Base-by-base conservation (phyloP, 2,797 vertebrate genomes). In the Lithobates pipiens region DNA sequence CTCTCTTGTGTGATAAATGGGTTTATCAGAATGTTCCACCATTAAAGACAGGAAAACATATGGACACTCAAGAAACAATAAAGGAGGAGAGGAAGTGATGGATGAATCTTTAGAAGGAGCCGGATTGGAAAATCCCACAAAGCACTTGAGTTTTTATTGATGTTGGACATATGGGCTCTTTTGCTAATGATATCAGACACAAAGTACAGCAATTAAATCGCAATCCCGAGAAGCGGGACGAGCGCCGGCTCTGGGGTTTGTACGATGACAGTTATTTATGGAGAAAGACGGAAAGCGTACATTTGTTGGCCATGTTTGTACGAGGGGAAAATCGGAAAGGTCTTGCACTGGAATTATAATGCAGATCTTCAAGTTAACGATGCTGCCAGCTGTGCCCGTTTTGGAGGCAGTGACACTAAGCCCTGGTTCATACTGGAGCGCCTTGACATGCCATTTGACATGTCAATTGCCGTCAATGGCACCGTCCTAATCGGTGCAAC, bases 1-100 rank as follows among this genome's bases (percentile, higher is more conserved):
- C 36, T n/a, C 36, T 67, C 34, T n/a, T 3, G 39, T 65, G 44
- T 69, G 77, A 69, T 79, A 42, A 68, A 79, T 79, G 36, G 27
- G 4, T 23, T 69, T 1, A 83, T 61, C 57, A 83, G 57, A 74
- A 29, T 50, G 16, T 65, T 57, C 61, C 54, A 36, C 57, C 42
- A 67, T 83, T 29, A 75, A 39, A 6, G 57, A 69, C 81, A 16
- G 44, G 23, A 76, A 76, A 76, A 76, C 72, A 83, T 83, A 76
- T 76, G 81, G 81, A 46, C 63, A 46, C 54, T 74, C n/a, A 18
- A 29, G 18, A 8, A 79, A 79, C 42, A 79, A 79, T 69, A 79
- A 34, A 42, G 9, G 23, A 69, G 77, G 65, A 79, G 77, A 27
- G 9, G 27, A 11, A 15, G 61, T 68, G 77, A 79, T 79, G 10